Evolutionary conservation across 92 coral and sea anemone species (phyloP), one percentile per base, ranked within the genome.

Genomic region (Zoanthus sociatus): DNA sequence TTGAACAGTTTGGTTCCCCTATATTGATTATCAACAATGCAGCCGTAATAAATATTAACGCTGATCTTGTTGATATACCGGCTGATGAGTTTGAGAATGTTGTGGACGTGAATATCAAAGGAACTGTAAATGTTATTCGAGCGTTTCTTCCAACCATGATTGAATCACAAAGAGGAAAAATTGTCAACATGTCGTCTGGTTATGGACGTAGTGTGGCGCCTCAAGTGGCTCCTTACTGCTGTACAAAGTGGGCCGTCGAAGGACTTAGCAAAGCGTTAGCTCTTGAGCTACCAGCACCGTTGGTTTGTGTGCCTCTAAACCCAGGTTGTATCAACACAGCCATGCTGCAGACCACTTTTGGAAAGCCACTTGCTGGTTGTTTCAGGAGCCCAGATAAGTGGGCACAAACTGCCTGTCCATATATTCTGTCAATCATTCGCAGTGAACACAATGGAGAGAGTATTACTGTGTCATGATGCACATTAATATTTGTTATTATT

Each of bases 241-340:
- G 95, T 17, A 33, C 94, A 9, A 94, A 94, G 74, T 94, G 94
- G 92, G 98, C 91, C 60, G 54, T 94, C 37, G 95, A 94, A 83
- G 98, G 95, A 44, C 93, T 94, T 6, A 92, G 95, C 54, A 94
- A 94, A 83, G 98, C 98, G 14, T 73, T 94, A 47, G 98, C 98
- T 71, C 51, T 88, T 69, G 98, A 94, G 90, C 88, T 94, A 31
- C 98, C 98, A 68, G 90, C 90, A n/a, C 93, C 95, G 9, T 66
- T 94, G 71, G 78, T 89, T 18, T 94, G 98, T 90, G 93, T 92
- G 0, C 98, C 98, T 12, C 82, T 94, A 9, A 94, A 94, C 68
- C 98, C 98, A 13, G 95, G 98, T 46, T 45, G 87, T 50, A 92
- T 94, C 63, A 82, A 94, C 53, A 94, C 98, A 17, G 86, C 88